Evolutionary conservation across 2,888 invertebrate species (phyloP).

Genomic region (Noctua janthina): DNA sequence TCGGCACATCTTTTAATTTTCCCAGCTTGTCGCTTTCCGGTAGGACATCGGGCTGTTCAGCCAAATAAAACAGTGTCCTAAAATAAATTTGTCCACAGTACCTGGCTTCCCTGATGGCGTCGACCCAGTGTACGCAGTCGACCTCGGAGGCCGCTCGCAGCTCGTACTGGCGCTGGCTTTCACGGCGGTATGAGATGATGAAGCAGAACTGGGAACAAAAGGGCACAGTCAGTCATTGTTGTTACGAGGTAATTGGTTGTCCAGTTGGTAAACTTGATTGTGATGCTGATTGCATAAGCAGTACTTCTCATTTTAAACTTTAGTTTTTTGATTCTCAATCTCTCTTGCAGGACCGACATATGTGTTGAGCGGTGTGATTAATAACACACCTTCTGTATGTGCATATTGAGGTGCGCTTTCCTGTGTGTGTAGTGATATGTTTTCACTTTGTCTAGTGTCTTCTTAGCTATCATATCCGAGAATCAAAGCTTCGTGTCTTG

Average conservation of each 20-base stretch:
- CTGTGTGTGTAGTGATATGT: neutral
- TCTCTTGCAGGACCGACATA: neutral
- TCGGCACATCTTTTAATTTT: neutral
- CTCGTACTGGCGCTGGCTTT: conserved; percentile 96
- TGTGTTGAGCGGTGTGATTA: neutral
- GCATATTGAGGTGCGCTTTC: neutral
- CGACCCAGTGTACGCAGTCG: conserved; percentile 97
- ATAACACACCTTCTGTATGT: neutral
- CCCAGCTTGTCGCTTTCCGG: neutral
- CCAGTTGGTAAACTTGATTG: neutral
- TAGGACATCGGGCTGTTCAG: neutral
- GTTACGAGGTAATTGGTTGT: neutral
- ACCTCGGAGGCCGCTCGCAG: conserved; percentile 95
- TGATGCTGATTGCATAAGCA: neutral
- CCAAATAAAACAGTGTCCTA: neutral
- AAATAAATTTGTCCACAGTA: conserved; percentile 73
- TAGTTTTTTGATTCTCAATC: neutral
- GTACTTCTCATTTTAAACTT: neutral
- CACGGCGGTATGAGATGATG: conserved; percentile 95
- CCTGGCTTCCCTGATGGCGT: conserved; percentile 97
- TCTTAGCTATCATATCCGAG: neutral
- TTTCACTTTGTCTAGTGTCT: neutral
- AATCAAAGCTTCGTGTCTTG: neutral
- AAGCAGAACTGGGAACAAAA: conserved; percentile 94
- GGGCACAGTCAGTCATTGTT: neutral